These are phyloP conservation scores for Tenodera sinensis DNA, from an alignment of 2,888 invertebrate species.

Conservation along the genomic window DNA sequence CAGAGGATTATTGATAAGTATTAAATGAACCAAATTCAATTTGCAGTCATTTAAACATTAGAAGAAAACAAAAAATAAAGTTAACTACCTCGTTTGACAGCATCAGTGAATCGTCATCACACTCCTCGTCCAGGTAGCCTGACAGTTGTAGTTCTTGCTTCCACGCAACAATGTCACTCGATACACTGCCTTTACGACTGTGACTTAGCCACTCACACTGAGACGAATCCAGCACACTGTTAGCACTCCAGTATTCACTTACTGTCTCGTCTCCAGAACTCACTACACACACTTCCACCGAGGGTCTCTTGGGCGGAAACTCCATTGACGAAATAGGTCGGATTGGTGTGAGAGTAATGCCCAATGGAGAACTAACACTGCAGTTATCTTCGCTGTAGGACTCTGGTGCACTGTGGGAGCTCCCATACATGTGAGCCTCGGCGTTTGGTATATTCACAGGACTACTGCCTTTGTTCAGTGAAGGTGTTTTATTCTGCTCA, in stretches of 20 bases:
- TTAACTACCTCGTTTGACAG: neutral
- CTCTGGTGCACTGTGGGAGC: neutral
- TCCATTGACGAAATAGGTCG: neutral
- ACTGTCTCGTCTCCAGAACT: neutral
- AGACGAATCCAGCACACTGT: neutral
- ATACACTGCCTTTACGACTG: conserved; percentile 37
- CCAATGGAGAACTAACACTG: neutral
- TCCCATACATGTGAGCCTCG: neutral
- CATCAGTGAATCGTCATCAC: conserved; percentile 32
- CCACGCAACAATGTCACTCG: conserved; percentile 42
- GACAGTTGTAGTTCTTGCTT: conserved; percentile 37
- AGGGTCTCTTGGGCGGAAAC: neutral
- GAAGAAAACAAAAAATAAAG: neutral
- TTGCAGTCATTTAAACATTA: too few species aligned
- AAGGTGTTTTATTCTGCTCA: neutral
- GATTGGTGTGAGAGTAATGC: neutral
- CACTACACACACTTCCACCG: neutral
- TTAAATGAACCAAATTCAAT: too few species aligned
- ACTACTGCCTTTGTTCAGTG: neutral
- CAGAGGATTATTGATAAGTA: too few species aligned
- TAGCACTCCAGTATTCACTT: neutral
- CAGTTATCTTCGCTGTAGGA: neutral
- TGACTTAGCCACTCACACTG: conserved; percentile 11
- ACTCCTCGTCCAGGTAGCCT: conserved; percentile 36
- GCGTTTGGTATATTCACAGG: neutral